Evolutionary conservation across 1,140 invertebrate species (phyloP).

Genomic region (Gryllus bimaculatus): DNA sequence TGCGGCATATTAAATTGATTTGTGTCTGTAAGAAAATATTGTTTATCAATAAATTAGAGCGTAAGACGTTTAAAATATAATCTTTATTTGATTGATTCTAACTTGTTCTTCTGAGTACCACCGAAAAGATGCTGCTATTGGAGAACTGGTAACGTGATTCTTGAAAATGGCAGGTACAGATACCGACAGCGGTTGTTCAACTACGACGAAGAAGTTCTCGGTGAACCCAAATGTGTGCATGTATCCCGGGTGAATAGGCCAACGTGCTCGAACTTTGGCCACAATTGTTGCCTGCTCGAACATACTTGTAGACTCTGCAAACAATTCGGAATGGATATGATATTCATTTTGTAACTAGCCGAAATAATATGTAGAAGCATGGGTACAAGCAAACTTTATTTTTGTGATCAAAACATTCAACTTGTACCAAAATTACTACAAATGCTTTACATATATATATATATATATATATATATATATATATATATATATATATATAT

Average conservation of each 20-base stretch:
- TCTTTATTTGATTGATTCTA: slow-evolving; percentile 25
- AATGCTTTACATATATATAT: too few relatives aligned
- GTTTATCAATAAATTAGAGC: not conserved
- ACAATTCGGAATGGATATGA: too few relatives aligned
- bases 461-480: too few relatives aligned
- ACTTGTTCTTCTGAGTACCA: slow-evolving; percentile 65
- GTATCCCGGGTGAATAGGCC: slow-evolving; percentile 67
- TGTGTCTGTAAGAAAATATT: slow-evolving; percentile 48
- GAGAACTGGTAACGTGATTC: slow-evolving; percentile 49
- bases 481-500: too few relatives aligned
- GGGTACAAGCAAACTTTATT: too few relatives aligned
- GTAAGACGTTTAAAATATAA: not conserved
- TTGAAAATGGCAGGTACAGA: slow-evolving; percentile 48
- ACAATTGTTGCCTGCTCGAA: slow-evolving; percentile 46
- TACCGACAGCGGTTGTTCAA: slow-evolving; percentile 73
- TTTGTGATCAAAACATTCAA: too few relatives aligned
- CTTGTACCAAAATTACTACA: too few relatives aligned
- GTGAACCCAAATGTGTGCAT: slow-evolving; percentile 86
- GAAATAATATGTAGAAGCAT: too few relatives aligned
- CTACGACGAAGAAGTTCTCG: slow-evolving; percentile 70
- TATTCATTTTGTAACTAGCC: too few relatives aligned
- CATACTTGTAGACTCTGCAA: not conserved
- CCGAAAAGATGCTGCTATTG: slow-evolving; percentile 50
- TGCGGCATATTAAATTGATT: slow-evolving; percentile 58
- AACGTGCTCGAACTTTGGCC: slow-evolving; percentile 58